phyloP scores from a whole-genome alignment of 1,140 invertebrate species.

The Ceratosolen solmsi region DNA sequence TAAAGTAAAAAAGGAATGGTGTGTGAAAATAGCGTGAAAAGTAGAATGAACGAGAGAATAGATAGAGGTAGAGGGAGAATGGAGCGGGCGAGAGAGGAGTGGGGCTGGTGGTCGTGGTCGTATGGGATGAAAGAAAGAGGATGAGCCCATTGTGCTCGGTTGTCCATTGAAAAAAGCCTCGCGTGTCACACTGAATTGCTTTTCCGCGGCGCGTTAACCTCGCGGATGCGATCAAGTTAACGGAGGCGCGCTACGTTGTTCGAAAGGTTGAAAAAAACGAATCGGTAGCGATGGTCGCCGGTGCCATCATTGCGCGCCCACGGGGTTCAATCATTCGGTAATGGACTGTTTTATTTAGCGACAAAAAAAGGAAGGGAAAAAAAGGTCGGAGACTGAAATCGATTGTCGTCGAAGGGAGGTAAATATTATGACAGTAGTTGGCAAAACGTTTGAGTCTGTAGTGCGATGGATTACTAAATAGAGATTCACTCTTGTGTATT shows the following conservation, averaged over 20 bases:
- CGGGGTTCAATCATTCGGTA: conserved; percentile 20
- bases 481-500: neutral
- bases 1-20: neutral
- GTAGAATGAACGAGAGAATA: neutral
- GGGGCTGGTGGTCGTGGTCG: neutral
- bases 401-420: conserved; percentile 33
- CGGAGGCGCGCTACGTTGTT: conserved; percentile 22
- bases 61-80: neutral
- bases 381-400: conserved; percentile 29
- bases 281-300: neutral
- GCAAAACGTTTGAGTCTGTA: conserved; percentile 6
- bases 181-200: conserved; percentile 26
- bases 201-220: conserved; percentile 7
- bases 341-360: conserved; percentile 18
- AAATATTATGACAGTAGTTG: conserved; percentile 33
- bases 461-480: neutral
- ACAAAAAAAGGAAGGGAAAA: neutral
- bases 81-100: too few species aligned
- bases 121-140: neutral
- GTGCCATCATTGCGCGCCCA: neutral
- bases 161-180: conserved; percentile 37
- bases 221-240: conserved; percentile 24
- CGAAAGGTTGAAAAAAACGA: conserved; percentile 29
- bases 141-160: conserved; percentile 15
- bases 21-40: neutral